Evolutionary conservation across 2,113 vertebrate genomes (phyloP).

Genomic region (Columba livia): DNA sequence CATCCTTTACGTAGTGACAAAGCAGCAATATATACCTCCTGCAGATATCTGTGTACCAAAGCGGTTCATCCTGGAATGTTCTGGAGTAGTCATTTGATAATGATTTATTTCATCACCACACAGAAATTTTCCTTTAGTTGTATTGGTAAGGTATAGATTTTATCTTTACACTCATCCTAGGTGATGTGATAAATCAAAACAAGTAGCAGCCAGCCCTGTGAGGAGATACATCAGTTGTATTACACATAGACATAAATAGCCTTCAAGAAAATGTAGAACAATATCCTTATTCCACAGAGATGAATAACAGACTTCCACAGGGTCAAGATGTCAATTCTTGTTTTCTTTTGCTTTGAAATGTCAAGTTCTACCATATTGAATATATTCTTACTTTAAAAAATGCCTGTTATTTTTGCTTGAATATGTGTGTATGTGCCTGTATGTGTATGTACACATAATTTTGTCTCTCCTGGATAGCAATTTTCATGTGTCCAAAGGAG

Average conservation of each 20-base stretch:
- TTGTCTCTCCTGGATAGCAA: neutral
- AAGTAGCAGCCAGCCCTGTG: neutral
- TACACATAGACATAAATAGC: neutral
- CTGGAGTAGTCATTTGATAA: neutral
- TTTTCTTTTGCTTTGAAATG: neutral
- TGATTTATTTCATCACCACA: neutral
- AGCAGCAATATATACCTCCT: neutral
- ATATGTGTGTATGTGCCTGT: neutral
- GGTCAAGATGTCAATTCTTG: neutral
- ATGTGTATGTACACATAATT: fast-evolving
- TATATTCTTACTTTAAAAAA: neutral
- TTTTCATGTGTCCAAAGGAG: neutral
- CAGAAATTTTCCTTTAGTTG: neutral
- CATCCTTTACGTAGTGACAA: neutral
- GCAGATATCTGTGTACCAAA: neutral
- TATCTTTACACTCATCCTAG: neutral
- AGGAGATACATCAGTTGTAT: neutral
- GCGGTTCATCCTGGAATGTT: neutral
- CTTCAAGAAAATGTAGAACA: neutral
- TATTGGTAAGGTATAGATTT: neutral
- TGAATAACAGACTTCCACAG: neutral
- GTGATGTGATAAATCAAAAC: neutral
- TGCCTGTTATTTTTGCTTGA: neutral
- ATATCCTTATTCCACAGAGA: neutral
- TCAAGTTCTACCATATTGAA: neutral